These are phyloP conservation scores for Eugnorisma glareosa DNA, from an alignment of 2,888 invertebrate species.

Conservation along the genomic window DNA sequence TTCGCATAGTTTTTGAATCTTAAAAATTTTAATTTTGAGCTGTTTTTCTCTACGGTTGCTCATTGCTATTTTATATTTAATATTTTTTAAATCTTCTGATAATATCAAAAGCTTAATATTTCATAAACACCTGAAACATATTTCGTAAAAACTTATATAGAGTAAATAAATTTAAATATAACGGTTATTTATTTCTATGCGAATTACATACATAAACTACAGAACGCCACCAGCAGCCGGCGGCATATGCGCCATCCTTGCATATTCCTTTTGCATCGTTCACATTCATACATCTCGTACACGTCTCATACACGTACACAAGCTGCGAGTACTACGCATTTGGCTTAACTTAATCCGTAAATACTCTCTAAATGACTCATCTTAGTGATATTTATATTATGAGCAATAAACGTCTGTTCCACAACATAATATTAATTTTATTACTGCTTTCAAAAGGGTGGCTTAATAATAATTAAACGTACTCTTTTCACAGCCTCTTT, in stretches of 20 bases:
- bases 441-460: constrained; percentile 13
- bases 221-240: background rate
- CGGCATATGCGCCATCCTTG: background rate
- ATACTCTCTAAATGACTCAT: constrained; percentile 5
- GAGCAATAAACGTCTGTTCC: constrained; percentile 26
- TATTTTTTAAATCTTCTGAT: too few species aligned
- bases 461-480: constrained; percentile 40
- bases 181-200: too few species aligned
- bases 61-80: too few species aligned
- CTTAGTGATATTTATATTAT: constrained; percentile 19
- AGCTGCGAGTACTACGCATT: background rate
- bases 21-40: too few species aligned
- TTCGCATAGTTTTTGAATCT: too few species aligned
- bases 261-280: background rate
- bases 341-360: background rate
- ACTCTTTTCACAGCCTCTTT: constrained; percentile 32
- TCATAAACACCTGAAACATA: too few species aligned
- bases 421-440: constrained; percentile 40
- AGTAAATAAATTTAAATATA: too few species aligned
- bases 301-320: background rate
- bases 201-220: too few species aligned
- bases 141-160: too few species aligned
- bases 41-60: too few species aligned
- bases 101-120: too few species aligned
- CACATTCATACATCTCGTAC: too few species aligned